These are phyloP conservation scores for Ceryle rudis DNA, from an alignment of 2,797 vertebrate genomes.

Conservation along the genomic window DNA sequence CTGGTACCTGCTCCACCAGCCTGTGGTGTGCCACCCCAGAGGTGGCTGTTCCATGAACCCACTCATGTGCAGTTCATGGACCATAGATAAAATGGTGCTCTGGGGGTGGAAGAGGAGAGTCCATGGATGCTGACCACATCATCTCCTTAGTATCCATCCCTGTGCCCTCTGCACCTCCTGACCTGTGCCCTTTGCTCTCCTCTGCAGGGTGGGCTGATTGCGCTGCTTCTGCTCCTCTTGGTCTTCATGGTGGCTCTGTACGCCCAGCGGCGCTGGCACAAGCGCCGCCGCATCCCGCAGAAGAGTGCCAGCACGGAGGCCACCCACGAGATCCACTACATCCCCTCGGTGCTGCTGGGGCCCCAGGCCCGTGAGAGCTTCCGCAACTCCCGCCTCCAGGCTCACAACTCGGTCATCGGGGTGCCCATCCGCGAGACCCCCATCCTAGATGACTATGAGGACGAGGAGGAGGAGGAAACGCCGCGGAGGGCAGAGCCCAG, in stretches of 20 bases:
- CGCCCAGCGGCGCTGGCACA: slow-evolving; percentile 94
- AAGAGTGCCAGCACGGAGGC: slow-evolving; percentile 98
- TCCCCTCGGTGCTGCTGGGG: slow-evolving; percentile 94
- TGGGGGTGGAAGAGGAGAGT: not conserved
- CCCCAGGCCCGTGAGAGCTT: slow-evolving; percentile 93
- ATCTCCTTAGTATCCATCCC: not conserved
- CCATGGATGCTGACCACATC: fast-evolving
- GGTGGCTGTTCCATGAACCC: not conserved
- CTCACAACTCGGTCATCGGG: slow-evolving; percentile 92
- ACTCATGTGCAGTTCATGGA: fast-evolving
- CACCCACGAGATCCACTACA: slow-evolving; percentile 99
- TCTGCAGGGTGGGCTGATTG: slow-evolving; percentile 93
- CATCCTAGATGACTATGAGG: slow-evolving; percentile 95
- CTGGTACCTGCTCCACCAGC: not conserved
- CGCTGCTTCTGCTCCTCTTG: slow-evolving; percentile 92
- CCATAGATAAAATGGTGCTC: fast-evolving
- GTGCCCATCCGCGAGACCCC: slow-evolving; percentile 97
- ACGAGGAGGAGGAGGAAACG: slow-evolving; percentile 88
- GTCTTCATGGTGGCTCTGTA: slow-evolving; percentile 95
- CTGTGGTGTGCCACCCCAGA: not conserved
- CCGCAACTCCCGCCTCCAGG: slow-evolving; percentile 86
- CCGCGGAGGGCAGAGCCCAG: slow-evolving; percentile 77
- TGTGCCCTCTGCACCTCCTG: not conserved
- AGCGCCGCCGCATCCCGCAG: slow-evolving; percentile 91
- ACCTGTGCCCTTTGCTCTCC: not conserved